Base-by-base conservation (phyloP, 2,113 vertebrate genomes). In the Okapia johnstoni region DNA sequence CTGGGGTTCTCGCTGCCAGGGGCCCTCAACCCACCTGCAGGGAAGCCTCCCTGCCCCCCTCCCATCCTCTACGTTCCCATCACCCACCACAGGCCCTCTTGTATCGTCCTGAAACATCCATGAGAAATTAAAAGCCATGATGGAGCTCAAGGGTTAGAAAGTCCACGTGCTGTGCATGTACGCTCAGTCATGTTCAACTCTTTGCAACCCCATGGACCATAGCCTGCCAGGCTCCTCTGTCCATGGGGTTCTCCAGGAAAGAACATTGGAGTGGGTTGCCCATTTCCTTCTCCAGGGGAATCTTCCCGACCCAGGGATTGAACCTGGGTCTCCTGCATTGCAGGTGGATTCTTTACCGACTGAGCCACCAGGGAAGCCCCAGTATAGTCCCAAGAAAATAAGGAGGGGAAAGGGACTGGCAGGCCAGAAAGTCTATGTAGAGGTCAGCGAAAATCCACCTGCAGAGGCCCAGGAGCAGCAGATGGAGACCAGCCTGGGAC, bases 141-240 rank as follows among this genome's bases (percentile, higher is more conserved):
- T 7, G 36, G 50, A 76, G 55, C 73, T 77, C 57, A 46, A n/a
- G 2, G 3, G 57, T 19, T 7, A 79, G 9, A 17, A 61, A 0
- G 28, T 28, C 13, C n/a, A 40, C 1, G 5, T 6, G n/a, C 66
- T 12, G n/a, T 23, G n/a, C 10, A 2, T 36, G n/a, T 3, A 36
- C 66, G 11, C 66, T 21, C n/a, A 70, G 66, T 23, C 5, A 2
- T 25, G 66, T 36, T 19, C 63, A 5, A 0, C 36, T 40, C 36
- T 73, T 23, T 23, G 66, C 63, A 25, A 12, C 36, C 11, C n/a
- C n/a, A 1, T 13, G 36, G 66, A 73, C n/a, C 66, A 3, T 2
- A 13, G 66, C 66, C 66, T 0, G 1, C 66, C n/a, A 40, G 36
- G 36, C 66, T 40, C 36, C 66, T 73, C 21, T 21, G 36, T 73